Evolutionary conservation across 2,888 invertebrate genomes (phyloP).

Genomic region (Hemicrepidius hirtus): DNA sequence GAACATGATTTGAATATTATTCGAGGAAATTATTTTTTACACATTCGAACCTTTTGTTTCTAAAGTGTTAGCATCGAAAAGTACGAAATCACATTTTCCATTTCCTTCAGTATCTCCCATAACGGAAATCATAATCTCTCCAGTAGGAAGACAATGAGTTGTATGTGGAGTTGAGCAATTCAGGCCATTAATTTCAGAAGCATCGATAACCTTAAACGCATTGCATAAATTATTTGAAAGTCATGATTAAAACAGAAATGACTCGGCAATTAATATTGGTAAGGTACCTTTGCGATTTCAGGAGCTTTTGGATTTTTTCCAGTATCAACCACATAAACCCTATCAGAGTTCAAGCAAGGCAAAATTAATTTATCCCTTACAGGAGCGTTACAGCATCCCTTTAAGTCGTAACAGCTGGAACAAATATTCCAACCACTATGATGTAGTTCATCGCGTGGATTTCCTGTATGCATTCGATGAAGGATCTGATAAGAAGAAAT

Average conservation of each 20-base stretch:
- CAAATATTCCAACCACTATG: constrained; percentile 99
- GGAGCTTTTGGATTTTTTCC: constrained; percentile 84
- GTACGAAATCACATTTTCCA: constrained; percentile 89
- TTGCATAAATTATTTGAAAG: background rate
- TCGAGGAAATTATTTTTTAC: too few species aligned
- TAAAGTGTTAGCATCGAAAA: constrained; percentile 89
- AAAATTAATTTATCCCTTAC: constrained; percentile 87
- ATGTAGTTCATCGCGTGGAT: constrained; percentile 91
- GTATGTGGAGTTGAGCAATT: constrained; percentile 94
- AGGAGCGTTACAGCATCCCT: constrained; percentile 70
- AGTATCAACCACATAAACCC: constrained; percentile 90
- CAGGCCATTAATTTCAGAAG: constrained; percentile 83
- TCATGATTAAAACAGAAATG: background rate
- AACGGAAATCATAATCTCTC: constrained; percentile 95
- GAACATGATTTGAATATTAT: background rate
- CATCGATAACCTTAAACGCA: constrained; percentile 80
- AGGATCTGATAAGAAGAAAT: constrained; percentile 80
- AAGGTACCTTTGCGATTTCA: constrained; percentile 81
- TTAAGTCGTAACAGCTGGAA: constrained; percentile 86
- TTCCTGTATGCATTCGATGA: constrained; percentile 86
- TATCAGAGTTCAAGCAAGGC: constrained; percentile 87
- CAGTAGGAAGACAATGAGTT: constrained; percentile 92
- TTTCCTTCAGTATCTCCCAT: constrained; percentile 93
- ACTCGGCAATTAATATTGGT: too few species aligned
- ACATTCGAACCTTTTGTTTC: constrained; percentile 78